Percentiles rank a stretch among this genome's conserved stretches.
phyloP scores from a whole-genome alignment of 2,888 invertebrate genomes.

The Sinohyriopsis cumingii region DNA sequence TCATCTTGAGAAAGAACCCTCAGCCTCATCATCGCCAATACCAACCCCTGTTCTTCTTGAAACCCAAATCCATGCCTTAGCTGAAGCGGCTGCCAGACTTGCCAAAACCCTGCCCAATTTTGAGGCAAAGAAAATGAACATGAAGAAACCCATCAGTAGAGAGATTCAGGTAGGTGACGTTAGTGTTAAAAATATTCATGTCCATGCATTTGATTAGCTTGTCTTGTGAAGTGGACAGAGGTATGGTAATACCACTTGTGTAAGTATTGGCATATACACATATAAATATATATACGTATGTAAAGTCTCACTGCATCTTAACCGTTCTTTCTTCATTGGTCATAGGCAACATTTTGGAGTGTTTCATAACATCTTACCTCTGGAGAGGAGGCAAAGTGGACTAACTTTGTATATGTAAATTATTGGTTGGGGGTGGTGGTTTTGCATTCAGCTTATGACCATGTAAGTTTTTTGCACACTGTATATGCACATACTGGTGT shows the following conservation, averaged over 20 bases:
- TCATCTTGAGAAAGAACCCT: no score
- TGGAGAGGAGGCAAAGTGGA: no score
- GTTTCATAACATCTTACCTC: no score
- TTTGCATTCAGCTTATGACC: no score
- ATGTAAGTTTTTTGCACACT: no score
- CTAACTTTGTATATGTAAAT: no score
- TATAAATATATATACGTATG: no score
- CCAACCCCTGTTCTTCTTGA: constrained; percentile 77
- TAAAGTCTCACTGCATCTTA: no score
- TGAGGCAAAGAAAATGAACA: constrained; percentile 90
- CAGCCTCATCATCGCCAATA: constrained; percentile 39
- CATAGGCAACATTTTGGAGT: no score
- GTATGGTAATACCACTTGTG: background rate
- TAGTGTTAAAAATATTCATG: background rate
- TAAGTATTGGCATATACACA: background rate
- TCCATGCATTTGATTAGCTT: background rate
- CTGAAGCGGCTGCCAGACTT: constrained; percentile 87
- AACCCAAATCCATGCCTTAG: constrained; percentile 87
- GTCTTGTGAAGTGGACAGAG: background rate
- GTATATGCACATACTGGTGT: no score
- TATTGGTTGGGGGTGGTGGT: no score
- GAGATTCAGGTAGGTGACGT: constrained; percentile 82
- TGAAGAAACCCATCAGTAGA: constrained; percentile 91
- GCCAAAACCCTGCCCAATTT: constrained; percentile 87
- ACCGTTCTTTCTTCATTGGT: no score